Base-by-base conservation (phyloP, 2,797 vertebrate genomes). In the Acanthis flammea region DNA sequence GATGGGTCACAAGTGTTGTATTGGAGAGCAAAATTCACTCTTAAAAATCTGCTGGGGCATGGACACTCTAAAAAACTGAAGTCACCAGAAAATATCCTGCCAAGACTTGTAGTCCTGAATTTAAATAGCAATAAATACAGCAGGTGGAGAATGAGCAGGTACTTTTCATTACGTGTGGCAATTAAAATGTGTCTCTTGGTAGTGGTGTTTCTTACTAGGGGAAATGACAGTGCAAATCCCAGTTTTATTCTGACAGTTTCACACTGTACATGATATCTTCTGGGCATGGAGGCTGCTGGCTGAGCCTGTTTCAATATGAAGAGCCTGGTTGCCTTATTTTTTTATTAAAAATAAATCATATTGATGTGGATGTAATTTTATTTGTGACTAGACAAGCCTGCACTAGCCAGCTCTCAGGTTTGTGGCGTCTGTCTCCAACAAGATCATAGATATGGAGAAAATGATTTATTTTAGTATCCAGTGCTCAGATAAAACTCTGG, bases 391-490 rank as follows among this genome's bases (percentile, higher is more conserved):
- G 89, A 90, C 95, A 94, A 92, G 95, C 80, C 91, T 86, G 92
- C 82, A 84, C 95, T 90, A 80, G 94, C 66, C 91, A 94, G 85
- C 91, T 75, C 79, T 92, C 37, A 15, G 84, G 86, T 94, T 88
- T 94, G 95, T 94, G 90, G 90, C n/a, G 35, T 96, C 92, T 95
- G 92, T 91, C 91, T 96, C 87, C 4, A 10, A 35, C 76, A 74
- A 73, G 91, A 97, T 95, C 71, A 62, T 76, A 90, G 94, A 92
- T 94, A 90, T 0, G 4, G 83, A 95, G 83, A 78, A 94, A 93
- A 96, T 95, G 17, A 97, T 95, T 92, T 95, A 90, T 96, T 96
- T 93, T 89, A 51, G 79, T 86, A 94, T 79, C 91, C 81, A 93
- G 0, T 4, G 39, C 94, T 86, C 44, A 86, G 94, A 93, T 96